Evolutionary conservation across 2,113 vertebrate genomes (phyloP), one percentile per base, ranked within the genome.

Genomic region (Piprites chloris): DNA sequence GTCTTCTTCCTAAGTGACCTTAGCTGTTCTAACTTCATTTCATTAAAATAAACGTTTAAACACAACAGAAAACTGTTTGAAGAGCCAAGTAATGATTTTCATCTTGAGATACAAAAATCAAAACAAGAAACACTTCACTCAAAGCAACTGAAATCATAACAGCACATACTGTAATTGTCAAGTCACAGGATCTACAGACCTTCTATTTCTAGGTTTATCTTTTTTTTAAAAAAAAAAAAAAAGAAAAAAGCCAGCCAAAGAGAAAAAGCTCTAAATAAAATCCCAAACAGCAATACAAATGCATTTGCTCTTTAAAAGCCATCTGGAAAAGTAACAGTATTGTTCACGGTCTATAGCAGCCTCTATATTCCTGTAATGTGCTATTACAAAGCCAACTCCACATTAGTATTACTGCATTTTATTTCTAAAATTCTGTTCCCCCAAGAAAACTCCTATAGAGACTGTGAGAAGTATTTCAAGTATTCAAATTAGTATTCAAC

Each of bases 261-360:
- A 92, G 79, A 95, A 79, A 95, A 87, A 79, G 47, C 86, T 65
- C 89, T 53, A 95, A 95, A 96, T 92, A 92, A 90, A 93, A 80
- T 95, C 79, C 74, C 11, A 28, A 94, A 93, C 55, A 94, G 74
- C 67, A 89, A 79, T 69, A 93, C 81, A 96, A 93, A 94, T 82
- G 79, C 72, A 93, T 92, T 95, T 87, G 55, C 85, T 89, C 81
- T 93, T 89, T 83, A 97, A 68, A 93, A 94, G 83, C 95, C 83
- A 93, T 88, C 96, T 96, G 80, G 94, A 97, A 97, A 96, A 90
- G 55, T 63, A 97, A 95, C 79, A 92, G 73, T 53, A 93, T 78
- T 96, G 87, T 96, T 94, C 86, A 76, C 23, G 46, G 39, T 91
- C 84, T 85, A 73, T 27, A 89, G 83, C 65, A 97, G 75, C 71